Conservation (phyloP, 2,888 invertebrate species). For the Cactoblastis cactorum region DNA sequence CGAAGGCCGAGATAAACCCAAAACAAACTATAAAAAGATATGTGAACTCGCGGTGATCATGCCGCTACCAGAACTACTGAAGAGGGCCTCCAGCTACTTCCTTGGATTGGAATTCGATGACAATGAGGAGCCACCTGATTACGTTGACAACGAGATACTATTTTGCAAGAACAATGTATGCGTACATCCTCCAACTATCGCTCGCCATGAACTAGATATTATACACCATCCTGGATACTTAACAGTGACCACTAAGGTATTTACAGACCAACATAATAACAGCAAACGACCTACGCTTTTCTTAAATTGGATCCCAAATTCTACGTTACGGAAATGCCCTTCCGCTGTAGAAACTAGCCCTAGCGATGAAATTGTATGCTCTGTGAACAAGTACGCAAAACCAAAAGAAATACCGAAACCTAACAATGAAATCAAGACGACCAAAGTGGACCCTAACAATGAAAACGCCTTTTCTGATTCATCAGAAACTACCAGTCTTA, state of each 20-base stretch:
- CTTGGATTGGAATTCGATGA: slow-evolving; percentile 83
- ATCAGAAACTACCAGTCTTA: slow-evolving; percentile 73
- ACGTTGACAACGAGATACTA: slow-evolving; percentile 90
- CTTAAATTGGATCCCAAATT: slow-evolving; percentile 97
- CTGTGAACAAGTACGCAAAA: slow-evolving; percentile 46
- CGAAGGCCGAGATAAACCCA: slow-evolving; percentile 32
- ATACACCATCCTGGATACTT: slow-evolving; percentile 95
- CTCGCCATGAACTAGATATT: slow-evolving; percentile 89
- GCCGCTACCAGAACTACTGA: slow-evolving; percentile 88
- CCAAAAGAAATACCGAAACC: slow-evolving; percentile 46
- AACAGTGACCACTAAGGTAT: slow-evolving; percentile 91
- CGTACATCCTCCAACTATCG: slow-evolving; percentile 94
- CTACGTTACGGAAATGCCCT: slow-evolving; percentile 91
- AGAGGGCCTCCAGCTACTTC: slow-evolving; percentile 89
- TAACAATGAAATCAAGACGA: slow-evolving; percentile 31
- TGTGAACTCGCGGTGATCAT: slow-evolving; percentile 71
- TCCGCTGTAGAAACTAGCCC: slow-evolving; percentile 82
- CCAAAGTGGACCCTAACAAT: slow-evolving; percentile 55
- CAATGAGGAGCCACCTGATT: slow-evolving; percentile 80
- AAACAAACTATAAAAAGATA: slow-evolving; percentile 42
- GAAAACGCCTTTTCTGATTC: slow-evolving; percentile 74
- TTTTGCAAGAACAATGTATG: slow-evolving; percentile 98
- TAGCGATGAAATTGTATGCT: slow-evolving; percentile 58
- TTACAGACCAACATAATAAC: slow-evolving; percentile 87
- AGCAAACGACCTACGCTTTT: slow-evolving; percentile 89